Evolutionary conservation across 2,888 invertebrate genomes (phyloP), one percentile per base, ranked within the genome.

Genomic region (Drosophila maculinotata): DNA sequence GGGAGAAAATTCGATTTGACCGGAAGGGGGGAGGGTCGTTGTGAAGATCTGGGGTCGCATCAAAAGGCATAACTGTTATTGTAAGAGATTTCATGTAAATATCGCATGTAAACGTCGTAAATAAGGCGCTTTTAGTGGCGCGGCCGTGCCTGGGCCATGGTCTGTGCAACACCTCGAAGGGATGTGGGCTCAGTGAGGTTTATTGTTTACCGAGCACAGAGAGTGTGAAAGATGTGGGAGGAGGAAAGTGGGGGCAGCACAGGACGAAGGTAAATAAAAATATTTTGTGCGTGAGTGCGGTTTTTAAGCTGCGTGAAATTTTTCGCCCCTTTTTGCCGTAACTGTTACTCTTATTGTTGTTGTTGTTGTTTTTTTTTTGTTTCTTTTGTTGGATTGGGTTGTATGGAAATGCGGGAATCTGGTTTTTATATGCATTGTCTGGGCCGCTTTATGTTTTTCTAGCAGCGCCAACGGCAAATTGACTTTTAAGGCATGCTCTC

Each of bases 251-350:
- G 30, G 12, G 53, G 47, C 35, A 10, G 60, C 48, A 8, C 14
- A 33, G 25, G 25, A 59, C 17, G 67, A 79, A 81, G 85, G 85
- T 85, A 85, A 81, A 81, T 85, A 81, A 71, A 85, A 85, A 81
- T 81, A 81, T 81, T 85, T 81, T 82, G 86, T 83, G 87, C 87
- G 82, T 83, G 87, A 83, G 87, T 86, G 82, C 87, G 82, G 82
- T 83, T 83, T 83, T 83, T 86, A 83, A 86, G 82, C 87, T 86
- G 82, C 82, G 87, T 84, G 78, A 86, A 86, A 86, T 72, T 71
- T 65, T 69, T 67, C 63, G 68, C 67, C 79, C 65, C 71, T 69
- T 76, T 75, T 75, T 36, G 33, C 41, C 60, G 56, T 60, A 35
- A 38, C 49, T 41, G 69, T 49, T 52, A 56, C 39, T 48, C 44